Conservation (phyloP, 2,888 invertebrate species). For the Andrena fulva region DNA sequence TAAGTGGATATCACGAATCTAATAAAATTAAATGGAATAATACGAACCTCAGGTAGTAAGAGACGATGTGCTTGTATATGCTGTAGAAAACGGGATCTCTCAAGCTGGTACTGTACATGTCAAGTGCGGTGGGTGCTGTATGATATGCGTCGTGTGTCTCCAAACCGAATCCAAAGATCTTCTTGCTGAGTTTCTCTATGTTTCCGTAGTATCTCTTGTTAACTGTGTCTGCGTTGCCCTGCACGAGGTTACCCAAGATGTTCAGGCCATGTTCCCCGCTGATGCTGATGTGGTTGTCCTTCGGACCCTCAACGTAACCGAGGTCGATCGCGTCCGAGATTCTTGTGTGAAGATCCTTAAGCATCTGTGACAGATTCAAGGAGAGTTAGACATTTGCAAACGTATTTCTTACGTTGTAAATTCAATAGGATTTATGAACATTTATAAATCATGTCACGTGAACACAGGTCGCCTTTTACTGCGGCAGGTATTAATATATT, state of each 20-base stretch:
- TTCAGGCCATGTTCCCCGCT: constrained; percentile 85
- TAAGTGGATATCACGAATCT: no score
- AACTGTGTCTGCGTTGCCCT: constrained; percentile 85
- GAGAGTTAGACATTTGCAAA: not conserved
- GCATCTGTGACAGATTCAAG: constrained; percentile 25
- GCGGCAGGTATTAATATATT: no score
- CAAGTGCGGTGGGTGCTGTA: constrained; percentile 87
- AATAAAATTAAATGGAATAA: not conserved
- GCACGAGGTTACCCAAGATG: constrained; percentile 86
- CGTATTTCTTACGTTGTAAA: not conserved
- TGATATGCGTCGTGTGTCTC: constrained; percentile 80
- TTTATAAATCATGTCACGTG: no score
- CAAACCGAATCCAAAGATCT: constrained; percentile 81
- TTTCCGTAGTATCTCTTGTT: constrained; percentile 86
- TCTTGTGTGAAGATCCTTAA: constrained; percentile 65
- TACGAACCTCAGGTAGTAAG: constrained; percentile 83
- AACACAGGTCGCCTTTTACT: no score
- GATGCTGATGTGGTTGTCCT: constrained; percentile 65
- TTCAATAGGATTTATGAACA: no score
- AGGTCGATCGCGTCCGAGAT: constrained; percentile 67
- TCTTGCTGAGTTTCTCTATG: constrained; percentile 86
- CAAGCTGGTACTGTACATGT: constrained; percentile 88
- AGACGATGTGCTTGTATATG: constrained; percentile 87
- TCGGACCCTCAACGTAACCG: constrained; percentile 62
- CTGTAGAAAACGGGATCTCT: constrained; percentile 90